Conservation (phyloP, 2,888 invertebrate genomes). For the Athalia rosae region DNA sequence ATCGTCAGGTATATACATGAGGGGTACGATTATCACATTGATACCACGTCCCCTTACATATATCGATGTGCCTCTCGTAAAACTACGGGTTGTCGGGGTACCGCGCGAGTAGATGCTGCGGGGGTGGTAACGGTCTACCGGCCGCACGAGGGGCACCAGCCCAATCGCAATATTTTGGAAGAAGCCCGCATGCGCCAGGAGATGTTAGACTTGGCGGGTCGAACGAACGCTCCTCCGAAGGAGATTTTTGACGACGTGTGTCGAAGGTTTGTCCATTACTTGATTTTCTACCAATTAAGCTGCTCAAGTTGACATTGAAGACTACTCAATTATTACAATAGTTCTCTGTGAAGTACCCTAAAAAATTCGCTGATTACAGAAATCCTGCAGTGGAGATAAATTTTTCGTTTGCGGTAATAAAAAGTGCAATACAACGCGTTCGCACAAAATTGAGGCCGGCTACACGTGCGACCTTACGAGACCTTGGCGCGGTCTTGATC, state of each 20-base stretch:
- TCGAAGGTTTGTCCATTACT: not conserved
- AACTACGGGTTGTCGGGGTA: not conserved
- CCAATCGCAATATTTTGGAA: not conserved
- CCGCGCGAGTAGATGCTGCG: not conserved
- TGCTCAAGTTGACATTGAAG: not conserved
- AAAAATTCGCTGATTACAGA: not conserved
- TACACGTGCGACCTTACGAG: not conserved
- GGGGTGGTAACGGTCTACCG: not conserved
- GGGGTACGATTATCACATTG: constrained; percentile 18
- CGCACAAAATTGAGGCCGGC: not conserved
- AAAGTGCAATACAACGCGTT: not conserved
- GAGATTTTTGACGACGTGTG: constrained; percentile 18
- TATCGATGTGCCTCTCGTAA: not conserved
- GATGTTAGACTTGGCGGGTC: not conserved
- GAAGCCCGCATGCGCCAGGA: not conserved
- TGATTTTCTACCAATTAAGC: not conserved
- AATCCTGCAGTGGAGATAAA: constrained; percentile 5
- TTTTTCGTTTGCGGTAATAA: not conserved
- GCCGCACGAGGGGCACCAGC: not conserved
- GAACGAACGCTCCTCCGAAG: not conserved
- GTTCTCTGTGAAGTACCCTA: not conserved
- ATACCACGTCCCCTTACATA: not conserved
- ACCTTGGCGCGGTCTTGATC: constrained; percentile 16
- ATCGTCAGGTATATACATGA: constrained; percentile 1
- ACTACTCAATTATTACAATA: not conserved